phyloP scores from a whole-genome alignment of 1,140 invertebrate genomes.

The Spodoptera frugiperda region DNA sequence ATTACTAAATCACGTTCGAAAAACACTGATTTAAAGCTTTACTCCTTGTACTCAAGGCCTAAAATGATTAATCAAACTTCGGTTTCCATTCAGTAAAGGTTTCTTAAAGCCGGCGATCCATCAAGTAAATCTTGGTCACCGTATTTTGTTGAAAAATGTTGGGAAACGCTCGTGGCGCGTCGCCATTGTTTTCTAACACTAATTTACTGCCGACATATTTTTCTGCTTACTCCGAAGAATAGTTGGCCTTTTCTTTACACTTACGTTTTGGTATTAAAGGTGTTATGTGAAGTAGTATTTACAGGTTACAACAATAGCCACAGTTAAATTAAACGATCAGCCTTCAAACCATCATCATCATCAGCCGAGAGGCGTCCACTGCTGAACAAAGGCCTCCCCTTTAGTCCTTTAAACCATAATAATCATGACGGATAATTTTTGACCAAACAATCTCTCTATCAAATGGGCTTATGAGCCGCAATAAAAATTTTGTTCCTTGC shows the following conservation, averaged over 20 bases:
- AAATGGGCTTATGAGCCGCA: too few relatives aligned
- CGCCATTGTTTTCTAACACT: constrained; percentile 63
- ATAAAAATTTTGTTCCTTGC: too few relatives aligned
- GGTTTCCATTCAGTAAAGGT: constrained; percentile 16
- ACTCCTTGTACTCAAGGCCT: background rate
- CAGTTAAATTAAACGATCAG: background rate
- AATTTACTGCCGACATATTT: constrained; percentile 64
- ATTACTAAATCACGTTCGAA: too few relatives aligned
- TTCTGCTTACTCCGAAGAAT: constrained; percentile 48
- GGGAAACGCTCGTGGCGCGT: constrained; percentile 38
- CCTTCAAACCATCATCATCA: too few relatives aligned
- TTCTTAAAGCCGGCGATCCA: constrained; percentile 14
- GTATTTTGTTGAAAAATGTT: constrained; percentile 54
- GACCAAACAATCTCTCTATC: too few relatives aligned
- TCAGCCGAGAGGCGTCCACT: too few relatives aligned
- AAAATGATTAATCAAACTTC: constrained; percentile 12
- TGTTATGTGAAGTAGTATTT: constrained; percentile 14
- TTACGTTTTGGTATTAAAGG: constrained; percentile 36
- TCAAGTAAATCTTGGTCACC: constrained; percentile 45
- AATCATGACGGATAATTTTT: too few relatives aligned
- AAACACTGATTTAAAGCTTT: background rate
- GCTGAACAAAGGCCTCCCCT: too few relatives aligned
- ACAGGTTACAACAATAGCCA: constrained; percentile 10
- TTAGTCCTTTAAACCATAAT: too few relatives aligned
- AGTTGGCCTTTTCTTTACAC: constrained; percentile 39